These are phyloP conservation scores for Clivina fossor DNA, from an alignment of 2,888 invertebrate genomes.

Conservation along the genomic window DNA sequence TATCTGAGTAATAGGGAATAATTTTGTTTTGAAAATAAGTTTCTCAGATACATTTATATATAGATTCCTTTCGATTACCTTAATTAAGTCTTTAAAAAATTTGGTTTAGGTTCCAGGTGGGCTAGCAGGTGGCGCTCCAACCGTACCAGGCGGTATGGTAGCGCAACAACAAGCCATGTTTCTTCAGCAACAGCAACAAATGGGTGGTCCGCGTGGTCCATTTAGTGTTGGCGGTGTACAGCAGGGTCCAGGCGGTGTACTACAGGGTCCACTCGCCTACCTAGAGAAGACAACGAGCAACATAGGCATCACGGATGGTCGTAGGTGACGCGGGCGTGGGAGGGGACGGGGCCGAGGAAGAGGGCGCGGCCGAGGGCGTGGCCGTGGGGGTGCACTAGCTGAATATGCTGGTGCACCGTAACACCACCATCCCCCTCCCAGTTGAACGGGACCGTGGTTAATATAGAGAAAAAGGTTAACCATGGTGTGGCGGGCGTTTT, in stretches of 20 bases:
- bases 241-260: conserved; percentile 56
- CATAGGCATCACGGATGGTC: conserved; percentile 83
- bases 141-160: conserved; percentile 50
- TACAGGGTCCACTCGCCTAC: conserved; percentile 84
- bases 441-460: background rate
- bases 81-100: too few relatives aligned
- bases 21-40: too few relatives aligned
- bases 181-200: conserved; percentile 58
- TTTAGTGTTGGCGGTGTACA: conserved; percentile 57
- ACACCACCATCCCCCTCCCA: conserved; percentile 44
- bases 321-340: conserved; percentile 86
- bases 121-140: conserved; percentile 44
- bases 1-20: too few relatives aligned
- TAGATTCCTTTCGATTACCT: too few relatives aligned
- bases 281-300: conserved; percentile 89
- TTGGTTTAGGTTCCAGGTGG: conserved; percentile 51
- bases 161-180: conserved; percentile 58
- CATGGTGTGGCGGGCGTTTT: too few relatives aligned
- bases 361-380: conserved; percentile 66
- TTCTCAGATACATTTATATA: too few relatives aligned
- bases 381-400: conserved; percentile 24
- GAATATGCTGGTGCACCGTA: conserved; percentile 27
- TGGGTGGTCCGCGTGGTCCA: conserved; percentile 56
- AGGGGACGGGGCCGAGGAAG: conserved; percentile 80
- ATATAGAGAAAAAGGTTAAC: conserved; percentile 28